Base-by-base conservation (phyloP, 2,888 invertebrate species). In the Lochmaea crataegi region DNA sequence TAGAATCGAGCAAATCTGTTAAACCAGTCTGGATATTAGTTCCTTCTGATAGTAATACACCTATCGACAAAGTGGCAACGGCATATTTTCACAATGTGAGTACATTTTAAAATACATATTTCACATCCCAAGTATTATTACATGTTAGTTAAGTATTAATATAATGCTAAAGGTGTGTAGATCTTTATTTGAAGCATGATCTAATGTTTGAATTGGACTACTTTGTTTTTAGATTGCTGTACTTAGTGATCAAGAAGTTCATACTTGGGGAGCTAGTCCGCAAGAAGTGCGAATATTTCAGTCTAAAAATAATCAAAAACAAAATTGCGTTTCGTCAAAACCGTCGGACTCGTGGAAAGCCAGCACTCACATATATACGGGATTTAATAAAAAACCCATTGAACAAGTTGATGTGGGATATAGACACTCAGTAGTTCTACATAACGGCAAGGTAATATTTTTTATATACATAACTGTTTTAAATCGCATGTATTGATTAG, bases 71-170 rank as follows among this genome's bases (percentile, higher is more conserved):
- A 78, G 89, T 93, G 73, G 87, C 91, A 12, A 90, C 94, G 64
- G 91, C 92, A 79, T 94, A 93, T 87, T 95, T 94, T 87, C 93
- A 94, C 82, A 94, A 92, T 87, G 94, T 94, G 88, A 89, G 91
- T 86, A 41, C 4, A 48, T 45, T 65, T 63, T 67, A 42, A 3
- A 11, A 16, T 48, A 11, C 2, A 51, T 65, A 26, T 48, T 41
- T 22, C 11, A 14, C 14, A 53, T 11, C 32, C 32, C 32, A 32
- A 32, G 32, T 32, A 32, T 32, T 32, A 32, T 32, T 32, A 56
- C 10, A 22, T 66, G 12, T 16, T 22, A 32, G 0, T 32, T 32
- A 6, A 32, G 6, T 32, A 32, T 32, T 26, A 26, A 26, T 26
- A 26, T 1, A 26, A 26, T 26, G 26, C 2, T 32, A 32, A 6